Evolutionary conservation across 2,113 vertebrate species (phyloP).

Genomic region (Mormyrus iriodes): DNA sequence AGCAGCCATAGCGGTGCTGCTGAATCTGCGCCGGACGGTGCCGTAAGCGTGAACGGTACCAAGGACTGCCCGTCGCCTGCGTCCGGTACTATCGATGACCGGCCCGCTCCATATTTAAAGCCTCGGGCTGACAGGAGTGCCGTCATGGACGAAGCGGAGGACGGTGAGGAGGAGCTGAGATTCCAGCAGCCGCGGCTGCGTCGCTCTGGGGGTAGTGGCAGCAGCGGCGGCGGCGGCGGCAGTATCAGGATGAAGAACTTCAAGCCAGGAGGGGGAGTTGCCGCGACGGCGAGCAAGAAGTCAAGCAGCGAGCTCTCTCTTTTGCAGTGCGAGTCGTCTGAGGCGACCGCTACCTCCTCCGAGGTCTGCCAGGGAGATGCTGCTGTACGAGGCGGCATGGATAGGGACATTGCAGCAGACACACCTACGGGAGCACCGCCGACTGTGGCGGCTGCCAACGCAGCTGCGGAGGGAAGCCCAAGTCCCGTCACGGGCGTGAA

Average conservation of each 20-base stretch:
- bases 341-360: slow-evolving; percentile 43
- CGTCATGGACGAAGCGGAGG: slow-evolving; percentile 60
- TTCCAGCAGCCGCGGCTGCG: slow-evolving; percentile 60
- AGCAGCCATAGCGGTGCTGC: slow-evolving; percentile 25
- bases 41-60: slow-evolving; percentile 39
- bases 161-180: slow-evolving; percentile 61
- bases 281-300: slow-evolving; percentile 57
- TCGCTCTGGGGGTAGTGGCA: slow-evolving; percentile 55
- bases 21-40: slow-evolving; percentile 30
- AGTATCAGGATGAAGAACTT: slow-evolving; percentile 67
- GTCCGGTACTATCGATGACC: slow-evolving; percentile 21
- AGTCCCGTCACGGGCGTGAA: slow-evolving; percentile 63
- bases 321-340: slow-evolving; percentile 39
- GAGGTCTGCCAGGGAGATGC: slow-evolving; percentile 59
- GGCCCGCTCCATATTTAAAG: slow-evolving; percentile 30
- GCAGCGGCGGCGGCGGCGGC: slow-evolving; percentile 49
- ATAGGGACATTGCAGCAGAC: slow-evolving; percentile 48
- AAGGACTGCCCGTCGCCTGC: slow-evolving; percentile 48
- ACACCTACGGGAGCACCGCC: slow-evolving; percentile 43
- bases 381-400: slow-evolving; percentile 50
- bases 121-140: slow-evolving; percentile 42
- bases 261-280: slow-evolving; percentile 66
- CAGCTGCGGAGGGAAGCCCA: slow-evolving; percentile 49
- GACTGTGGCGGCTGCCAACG: slow-evolving; percentile 48
- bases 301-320: slow-evolving; percentile 57